Base-by-base conservation (phyloP, 2,113 vertebrate species). In the Prionailurus bengalensis region DNA sequence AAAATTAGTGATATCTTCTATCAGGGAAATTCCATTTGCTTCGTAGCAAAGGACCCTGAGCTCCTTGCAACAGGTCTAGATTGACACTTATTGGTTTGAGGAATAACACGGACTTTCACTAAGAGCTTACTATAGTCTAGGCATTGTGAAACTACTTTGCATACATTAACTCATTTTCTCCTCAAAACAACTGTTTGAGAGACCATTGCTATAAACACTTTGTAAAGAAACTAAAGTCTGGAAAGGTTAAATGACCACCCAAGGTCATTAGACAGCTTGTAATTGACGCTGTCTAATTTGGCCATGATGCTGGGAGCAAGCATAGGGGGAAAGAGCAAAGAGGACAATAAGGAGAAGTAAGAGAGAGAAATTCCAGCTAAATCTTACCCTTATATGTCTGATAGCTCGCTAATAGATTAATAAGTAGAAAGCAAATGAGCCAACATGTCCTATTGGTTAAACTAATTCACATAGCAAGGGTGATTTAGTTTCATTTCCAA, bases 401-500 rank as follows among this genome's bases (percentile, higher is more conserved):
- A 70, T 65, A 66, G 89, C 15, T 23, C 33, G 25, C 74, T 16
- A 70, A 58, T 65, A 76, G 71, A 80, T 81, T 65, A 73, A 66
- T 48, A 80, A 61, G 71, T 16, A 71, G 79, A 82, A 94, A 91
- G 70, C 16, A 74, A 96, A 86, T 23, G 23, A 93, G 25, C 48
- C 87, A 89, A 7, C 61, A 31, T 58, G 42, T 42, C 33, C 65
- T 87, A 31, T 4, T 70, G 89, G 68, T 58, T 29, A 86, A 79
- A 92, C n/a, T 14, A 31, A 90, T 91, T 94, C 65, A 87, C 36
- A 73, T 7, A 42, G 53, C 39, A 90, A 97, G 94, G 80, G 51
- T 66, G 71, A 84, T n/a, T 83, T 51, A 84, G 65, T 39, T 84
- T 88, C 21, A 45, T 88, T 74, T 81, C 42, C 23, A 78, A 97